Percentiles rank a stretch among this genome's conserved stretches.
Conservation (phyloP, 2,113 vertebrate genomes). For the Odobenus rosmarus region DNA sequence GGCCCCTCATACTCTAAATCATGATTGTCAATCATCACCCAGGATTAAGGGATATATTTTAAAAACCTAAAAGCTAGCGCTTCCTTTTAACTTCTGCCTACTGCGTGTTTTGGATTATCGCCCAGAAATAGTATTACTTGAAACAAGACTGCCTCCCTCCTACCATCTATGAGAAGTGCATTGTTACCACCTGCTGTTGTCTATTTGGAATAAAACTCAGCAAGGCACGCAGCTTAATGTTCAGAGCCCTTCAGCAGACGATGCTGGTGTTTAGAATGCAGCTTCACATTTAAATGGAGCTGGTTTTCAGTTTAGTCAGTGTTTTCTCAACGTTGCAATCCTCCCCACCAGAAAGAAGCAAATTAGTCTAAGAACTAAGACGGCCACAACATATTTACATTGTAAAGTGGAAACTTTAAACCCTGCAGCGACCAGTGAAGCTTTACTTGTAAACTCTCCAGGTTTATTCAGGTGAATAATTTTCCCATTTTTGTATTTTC, state of each 20-base stretch:
- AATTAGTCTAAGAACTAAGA: slow-evolving; percentile 77
- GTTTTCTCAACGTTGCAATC: slow-evolving; percentile 77
- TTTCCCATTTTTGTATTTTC: slow-evolving; percentile 59
- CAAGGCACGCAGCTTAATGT: slow-evolving; percentile 80
- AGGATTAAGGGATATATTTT: slow-evolving; percentile 99
- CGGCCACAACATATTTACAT: not conserved
- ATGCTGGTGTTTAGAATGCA: slow-evolving; percentile 75
- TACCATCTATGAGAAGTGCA: slow-evolving; percentile 84
- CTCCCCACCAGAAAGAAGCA: slow-evolving; percentile 75
- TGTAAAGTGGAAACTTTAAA: slow-evolving; percentile 64
- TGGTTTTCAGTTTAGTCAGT: slow-evolving; percentile 82
- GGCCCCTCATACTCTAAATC: slow-evolving; percentile 99
- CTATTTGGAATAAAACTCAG: slow-evolving; percentile 71
- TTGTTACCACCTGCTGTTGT: slow-evolving; percentile 78
- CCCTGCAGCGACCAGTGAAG: slow-evolving; percentile 16
- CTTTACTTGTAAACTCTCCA: slow-evolving; percentile 60
- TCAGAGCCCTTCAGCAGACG: slow-evolving; percentile 78
- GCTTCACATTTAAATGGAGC: slow-evolving; percentile 82
- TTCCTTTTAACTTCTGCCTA: slow-evolving; percentile 95
- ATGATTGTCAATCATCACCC: slow-evolving; percentile 99
- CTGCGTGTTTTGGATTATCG: slow-evolving; percentile 90
- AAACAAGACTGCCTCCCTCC: slow-evolving; percentile 98
- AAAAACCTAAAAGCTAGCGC: slow-evolving; percentile 99
- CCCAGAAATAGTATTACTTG: slow-evolving; percentile 90
- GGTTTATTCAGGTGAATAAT: slow-evolving; percentile 64